Evolutionary conservation across 2,797 vertebrate species (phyloP), one percentile per base, ranked within the genome.

Genomic region (Gobio occitaniae): DNA sequence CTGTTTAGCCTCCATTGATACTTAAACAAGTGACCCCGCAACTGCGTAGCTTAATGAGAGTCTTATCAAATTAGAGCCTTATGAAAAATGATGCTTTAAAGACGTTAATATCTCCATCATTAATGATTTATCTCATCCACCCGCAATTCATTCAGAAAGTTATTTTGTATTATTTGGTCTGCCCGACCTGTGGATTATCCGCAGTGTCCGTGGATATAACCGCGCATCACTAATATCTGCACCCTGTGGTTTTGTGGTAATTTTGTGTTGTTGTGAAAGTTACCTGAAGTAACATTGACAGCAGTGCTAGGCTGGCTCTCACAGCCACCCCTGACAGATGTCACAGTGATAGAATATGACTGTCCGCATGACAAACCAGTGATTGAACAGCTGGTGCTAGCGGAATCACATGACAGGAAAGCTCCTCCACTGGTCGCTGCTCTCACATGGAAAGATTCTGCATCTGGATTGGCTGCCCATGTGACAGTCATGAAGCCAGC

Each of bases 361-460:
- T 87, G 90, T 71, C 96, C 95, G 78, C 96, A 96, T 6, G 89
- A 88, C 4, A 95, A 88, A 80, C 82, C 36, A 0, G 1, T 63
- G 2, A 96, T 76, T 29, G 89, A 86, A 88, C 95, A 96, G 25
- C 3, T 47, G 1, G 80, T 89, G 81, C 74, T n/a, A 0, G 32
- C 90, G 44, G 94, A 90, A 87, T 93, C 89, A 48, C 95, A 96
- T 80, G 90, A 75, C 15, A 89, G 87, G 74, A 70, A 77, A 0
- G 48, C 75, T 9, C 88, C 80, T 0, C 78, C 88, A 80, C 85
- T 85, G 87, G 91, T 90, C 50, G 90, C 54, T 21, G 92, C 94
- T 0, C 36, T 69, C 52, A 92, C 94, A 0, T 86, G 79, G 87
- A 93, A 95, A 80, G 90, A 92, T 56, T 94, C 86, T 3, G 88